phyloP scores from a whole-genome alignment of 1,140 invertebrate species.

The Camponotus floridanus region DNA sequence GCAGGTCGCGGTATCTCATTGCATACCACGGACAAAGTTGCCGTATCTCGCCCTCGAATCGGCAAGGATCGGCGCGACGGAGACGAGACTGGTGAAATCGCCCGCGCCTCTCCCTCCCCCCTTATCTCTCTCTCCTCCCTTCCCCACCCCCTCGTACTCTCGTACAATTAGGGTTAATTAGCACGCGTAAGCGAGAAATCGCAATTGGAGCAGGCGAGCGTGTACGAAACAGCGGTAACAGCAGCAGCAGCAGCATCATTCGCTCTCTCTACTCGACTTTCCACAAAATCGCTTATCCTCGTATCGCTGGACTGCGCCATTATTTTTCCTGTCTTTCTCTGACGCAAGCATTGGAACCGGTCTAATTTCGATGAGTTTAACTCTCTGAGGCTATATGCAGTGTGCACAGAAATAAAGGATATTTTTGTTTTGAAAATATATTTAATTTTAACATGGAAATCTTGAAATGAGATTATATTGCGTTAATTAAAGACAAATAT shows the following conservation, averaged over 20 bases:
- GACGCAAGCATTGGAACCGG: constrained; percentile 26
- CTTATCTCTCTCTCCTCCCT: constrained; percentile 1
- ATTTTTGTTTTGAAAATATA: too few species aligned
- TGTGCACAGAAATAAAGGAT: too few species aligned
- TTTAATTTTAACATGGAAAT: too few species aligned
- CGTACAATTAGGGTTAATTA: constrained; percentile 76
- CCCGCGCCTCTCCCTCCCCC: background rate
- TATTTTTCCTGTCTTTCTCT: constrained; percentile 43
- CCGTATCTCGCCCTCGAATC: constrained; percentile 68
- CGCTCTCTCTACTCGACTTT: constrained; percentile 74
- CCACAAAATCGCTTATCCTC: constrained; percentile 55
- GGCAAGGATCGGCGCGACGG: constrained; percentile 60
- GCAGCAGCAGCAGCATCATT: constrained; percentile 64
- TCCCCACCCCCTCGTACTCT: background rate
- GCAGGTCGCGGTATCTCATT: constrained; percentile 42
- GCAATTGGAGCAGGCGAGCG: constrained; percentile 74
- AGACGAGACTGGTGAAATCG: constrained; percentile 71
- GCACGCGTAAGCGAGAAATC: constrained; percentile 77
- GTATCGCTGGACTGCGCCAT: constrained; percentile 48
- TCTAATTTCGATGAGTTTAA: constrained; percentile 43
- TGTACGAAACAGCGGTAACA: constrained; percentile 15
- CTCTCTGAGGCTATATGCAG: background rate
- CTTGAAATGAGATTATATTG: too few species aligned
- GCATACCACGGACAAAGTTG: constrained; percentile 43
- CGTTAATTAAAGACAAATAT: too few species aligned